A percentile compares a stretch with the other conserved stretches of the same genome.
Evolutionary conservation across 2,113 vertebrate species (phyloP).

Genomic region (Ariopsis seemanni): DNA sequence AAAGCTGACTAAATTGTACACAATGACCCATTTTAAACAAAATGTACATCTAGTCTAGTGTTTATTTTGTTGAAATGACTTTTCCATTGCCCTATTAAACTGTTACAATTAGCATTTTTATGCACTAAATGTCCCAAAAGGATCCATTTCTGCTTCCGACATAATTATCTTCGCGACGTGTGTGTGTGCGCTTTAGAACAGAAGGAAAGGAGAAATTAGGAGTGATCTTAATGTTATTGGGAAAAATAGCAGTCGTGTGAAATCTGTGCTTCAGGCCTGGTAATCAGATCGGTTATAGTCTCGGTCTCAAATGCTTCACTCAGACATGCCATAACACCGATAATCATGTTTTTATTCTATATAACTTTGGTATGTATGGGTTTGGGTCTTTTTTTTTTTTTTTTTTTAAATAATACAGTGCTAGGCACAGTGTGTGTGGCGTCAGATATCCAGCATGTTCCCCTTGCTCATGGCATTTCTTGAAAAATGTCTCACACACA

Average conservation of each 20-base stretch:
- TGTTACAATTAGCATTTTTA: neutral
- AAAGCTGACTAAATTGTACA: neutral
- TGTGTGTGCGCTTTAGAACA: neutral
- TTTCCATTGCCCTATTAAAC: neutral
- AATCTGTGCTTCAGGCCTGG: neutral
- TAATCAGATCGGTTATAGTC: neutral
- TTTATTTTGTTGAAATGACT: neutral
- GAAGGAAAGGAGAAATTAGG: neutral
- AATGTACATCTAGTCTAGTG: neutral
- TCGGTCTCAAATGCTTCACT: neutral
- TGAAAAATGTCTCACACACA: neutral
- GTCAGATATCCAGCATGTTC: neutral
- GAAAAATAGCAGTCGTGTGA: neutral
- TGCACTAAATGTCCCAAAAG: conserved; percentile 41
- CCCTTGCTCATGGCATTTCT: neutral
- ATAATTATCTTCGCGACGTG: neutral
- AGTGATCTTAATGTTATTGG: neutral
- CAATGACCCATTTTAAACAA: neutral
- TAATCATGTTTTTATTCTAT: too few species aligned
- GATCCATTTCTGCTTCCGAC: conserved; percentile 45
- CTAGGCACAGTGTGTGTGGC: neutral
- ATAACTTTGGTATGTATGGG: too few species aligned
- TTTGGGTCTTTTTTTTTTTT: neutral
- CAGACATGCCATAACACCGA: too few species aligned
- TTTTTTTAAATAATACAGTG: neutral